These are phyloP conservation scores for Seira sanloemensis DNA, from an alignment of 2,888 invertebrate genomes.

Conservation along the genomic window DNA sequence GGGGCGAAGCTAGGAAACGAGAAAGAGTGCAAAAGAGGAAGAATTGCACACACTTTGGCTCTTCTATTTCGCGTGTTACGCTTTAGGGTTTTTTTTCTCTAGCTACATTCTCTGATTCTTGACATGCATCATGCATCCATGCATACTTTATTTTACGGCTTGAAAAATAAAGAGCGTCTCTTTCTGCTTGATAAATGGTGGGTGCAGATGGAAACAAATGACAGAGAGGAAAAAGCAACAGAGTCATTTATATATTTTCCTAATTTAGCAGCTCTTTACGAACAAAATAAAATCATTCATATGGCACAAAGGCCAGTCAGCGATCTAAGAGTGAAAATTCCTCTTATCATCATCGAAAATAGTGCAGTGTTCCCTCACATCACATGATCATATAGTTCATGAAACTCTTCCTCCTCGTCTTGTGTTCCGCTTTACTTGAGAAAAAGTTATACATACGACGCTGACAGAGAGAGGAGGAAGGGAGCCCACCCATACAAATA, in stretches of 20 bases:
- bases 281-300: background rate
- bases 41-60: too few species aligned
- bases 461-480: background rate
- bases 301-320: background rate
- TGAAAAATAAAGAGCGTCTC: background rate
- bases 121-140: slow-evolving; percentile 14
- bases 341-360: background rate
- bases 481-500: background rate
- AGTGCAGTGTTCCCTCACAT: background rate
- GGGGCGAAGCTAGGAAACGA: too few species aligned
- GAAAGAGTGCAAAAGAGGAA: background rate
- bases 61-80: background rate
- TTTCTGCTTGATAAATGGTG: slow-evolving; percentile 16
- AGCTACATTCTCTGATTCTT: background rate
- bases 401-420: too few species aligned
- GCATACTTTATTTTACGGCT: slow-evolving; percentile 6
- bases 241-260: background rate
- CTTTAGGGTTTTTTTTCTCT: slow-evolving; percentile 8
- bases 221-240: slow-evolving; percentile 6
- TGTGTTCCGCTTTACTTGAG: background rate
- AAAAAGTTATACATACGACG: background rate
- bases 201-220: background rate
- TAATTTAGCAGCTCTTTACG: slow-evolving; percentile 6
- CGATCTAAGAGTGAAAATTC: background rate
- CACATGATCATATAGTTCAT: background rate